These are phyloP conservation scores for Caenorhabditis sp. DNA, from an alignment of 2,888 invertebrate genomes.

Conservation along the genomic window DNA sequence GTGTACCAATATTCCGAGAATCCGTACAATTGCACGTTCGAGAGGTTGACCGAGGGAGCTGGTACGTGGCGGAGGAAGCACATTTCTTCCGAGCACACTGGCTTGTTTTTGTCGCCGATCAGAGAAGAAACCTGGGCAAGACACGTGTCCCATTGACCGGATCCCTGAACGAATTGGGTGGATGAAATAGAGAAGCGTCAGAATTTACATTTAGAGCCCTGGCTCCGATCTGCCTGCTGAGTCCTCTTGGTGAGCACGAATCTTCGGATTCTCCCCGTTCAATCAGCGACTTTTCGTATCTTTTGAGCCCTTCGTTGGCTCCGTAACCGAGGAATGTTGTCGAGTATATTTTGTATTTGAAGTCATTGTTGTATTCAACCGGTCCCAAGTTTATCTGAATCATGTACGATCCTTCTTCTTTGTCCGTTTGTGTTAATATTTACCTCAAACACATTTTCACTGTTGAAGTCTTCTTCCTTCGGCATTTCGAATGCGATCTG, in stretches of 20 bases:
- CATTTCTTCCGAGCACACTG: constrained; percentile 42
- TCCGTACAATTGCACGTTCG: constrained; percentile 73
- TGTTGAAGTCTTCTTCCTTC: constrained; percentile 52
- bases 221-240: constrained; percentile 13
- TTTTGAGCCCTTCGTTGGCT: constrained; percentile 80
- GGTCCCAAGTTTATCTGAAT: constrained; percentile 82
- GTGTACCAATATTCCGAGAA: constrained; percentile 70
- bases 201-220: constrained; percentile 8
- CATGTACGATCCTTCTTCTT: no score
- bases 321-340: constrained; percentile 82
- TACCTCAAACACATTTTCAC: constrained; percentile 65
- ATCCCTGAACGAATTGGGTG: constrained; percentile 67
- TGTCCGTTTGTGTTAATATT: no score
- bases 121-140: constrained; percentile 65
- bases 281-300: constrained; percentile 13
- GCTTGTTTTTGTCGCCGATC: constrained; percentile 28
- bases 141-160: constrained; percentile 74
- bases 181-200: no score
- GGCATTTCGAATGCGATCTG: constrained; percentile 81
- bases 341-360: constrained; percentile 81
- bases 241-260: constrained; percentile 26
- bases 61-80: constrained; percentile 73
- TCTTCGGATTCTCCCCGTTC: constrained; percentile 3
- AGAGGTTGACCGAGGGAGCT: constrained; percentile 70
- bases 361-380: constrained; percentile 79